These are phyloP conservation scores for Drosophila peninsularis DNA, from an alignment of 2,888 invertebrate species.

Conservation along the genomic window DNA sequence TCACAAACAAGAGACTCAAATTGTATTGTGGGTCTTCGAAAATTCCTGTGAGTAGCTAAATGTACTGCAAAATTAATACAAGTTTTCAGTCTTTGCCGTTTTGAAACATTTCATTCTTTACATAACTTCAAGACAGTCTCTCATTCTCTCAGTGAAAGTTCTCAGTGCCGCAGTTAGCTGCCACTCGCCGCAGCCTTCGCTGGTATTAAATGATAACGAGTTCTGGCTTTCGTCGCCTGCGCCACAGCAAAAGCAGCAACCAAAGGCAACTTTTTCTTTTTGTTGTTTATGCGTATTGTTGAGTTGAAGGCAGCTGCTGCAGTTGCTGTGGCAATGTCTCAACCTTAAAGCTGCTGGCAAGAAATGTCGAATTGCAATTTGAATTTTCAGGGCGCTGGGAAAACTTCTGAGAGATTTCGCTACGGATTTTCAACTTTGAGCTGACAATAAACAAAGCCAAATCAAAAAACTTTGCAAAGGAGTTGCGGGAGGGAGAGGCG, in stretches of 20 bases:
- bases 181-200: slow-evolving; percentile 38
- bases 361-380: slow-evolving; percentile 65
- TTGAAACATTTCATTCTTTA: too few relatives aligned
- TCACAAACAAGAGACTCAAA: too few relatives aligned
- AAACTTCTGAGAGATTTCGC: slow-evolving; percentile 47
- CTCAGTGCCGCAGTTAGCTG: slow-evolving; percentile 45
- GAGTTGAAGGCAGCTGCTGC: neutral
- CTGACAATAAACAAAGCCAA: slow-evolving; percentile 73
- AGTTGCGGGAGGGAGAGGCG: neutral
- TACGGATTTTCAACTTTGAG: slow-evolving; percentile 53
- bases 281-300: slow-evolving; percentile 80
- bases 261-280: slow-evolving; percentile 49
- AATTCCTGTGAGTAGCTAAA: too few relatives aligned
- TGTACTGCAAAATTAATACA: too few relatives aligned
- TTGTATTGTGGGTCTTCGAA: too few relatives aligned
- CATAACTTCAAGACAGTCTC: too few relatives aligned
- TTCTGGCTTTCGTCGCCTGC: slow-evolving; percentile 72
- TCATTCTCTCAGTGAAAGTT: neutral
- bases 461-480: slow-evolving; percentile 20
- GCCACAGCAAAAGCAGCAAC: slow-evolving; percentile 7
- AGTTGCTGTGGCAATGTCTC: slow-evolving; percentile 24
- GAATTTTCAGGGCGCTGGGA: slow-evolving; percentile 48
- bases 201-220: slow-evolving; percentile 79
- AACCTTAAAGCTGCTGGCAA: slow-evolving; percentile 51
- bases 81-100: too few relatives aligned